phyloP scores from a whole-genome alignment of 2,888 invertebrate species.

The Asteroscopus sphinx region DNA sequence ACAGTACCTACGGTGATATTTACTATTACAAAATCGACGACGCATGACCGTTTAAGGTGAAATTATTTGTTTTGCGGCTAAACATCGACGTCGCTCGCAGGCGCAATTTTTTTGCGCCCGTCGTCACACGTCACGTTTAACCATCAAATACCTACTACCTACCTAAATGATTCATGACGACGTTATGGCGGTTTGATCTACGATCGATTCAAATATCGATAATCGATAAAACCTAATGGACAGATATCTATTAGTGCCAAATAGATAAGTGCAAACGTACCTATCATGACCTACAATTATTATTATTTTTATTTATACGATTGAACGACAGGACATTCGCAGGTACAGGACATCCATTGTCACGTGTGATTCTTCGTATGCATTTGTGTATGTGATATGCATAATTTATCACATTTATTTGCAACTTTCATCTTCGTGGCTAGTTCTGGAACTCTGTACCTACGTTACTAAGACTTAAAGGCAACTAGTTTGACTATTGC shows the following conservation, averaged over 20 bases:
- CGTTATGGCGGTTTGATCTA: slow-evolving; percentile 11
- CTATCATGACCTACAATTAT: background rate
- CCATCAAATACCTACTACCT: slow-evolving; percentile 7
- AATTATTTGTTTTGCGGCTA: background rate
- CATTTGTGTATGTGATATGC: slow-evolving; percentile 37
- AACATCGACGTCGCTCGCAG: slow-evolving; percentile 13
- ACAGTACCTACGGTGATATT: too few species aligned
- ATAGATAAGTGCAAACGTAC: slow-evolving; percentile 29
- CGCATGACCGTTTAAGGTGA: slow-evolving; percentile 9
- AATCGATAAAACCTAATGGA: slow-evolving; percentile 12
- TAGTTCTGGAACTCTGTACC: slow-evolving; percentile 2
- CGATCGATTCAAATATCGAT: slow-evolving; percentile 26
- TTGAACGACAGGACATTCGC: slow-evolving; percentile 6
- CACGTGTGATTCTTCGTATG: slow-evolving; percentile 30
- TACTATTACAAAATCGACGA: slow-evolving; percentile 5
- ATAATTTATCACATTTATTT: slow-evolving; percentile 25
- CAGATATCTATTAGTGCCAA: slow-evolving; percentile 9
- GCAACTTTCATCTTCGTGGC: slow-evolving; percentile 21
- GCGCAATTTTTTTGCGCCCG: slow-evolving; percentile 14
- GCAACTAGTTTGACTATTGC: slow-evolving; percentile 4
- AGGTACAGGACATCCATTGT: slow-evolving; percentile 26
- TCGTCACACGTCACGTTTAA: slow-evolving; percentile 7
- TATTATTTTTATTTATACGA: background rate
- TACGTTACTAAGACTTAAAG: slow-evolving; percentile 10
- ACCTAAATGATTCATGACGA: slow-evolving; percentile 8